Conservation (phyloP, 1,140 invertebrate genomes). For the Zaprionus lachaisei region DNA sequence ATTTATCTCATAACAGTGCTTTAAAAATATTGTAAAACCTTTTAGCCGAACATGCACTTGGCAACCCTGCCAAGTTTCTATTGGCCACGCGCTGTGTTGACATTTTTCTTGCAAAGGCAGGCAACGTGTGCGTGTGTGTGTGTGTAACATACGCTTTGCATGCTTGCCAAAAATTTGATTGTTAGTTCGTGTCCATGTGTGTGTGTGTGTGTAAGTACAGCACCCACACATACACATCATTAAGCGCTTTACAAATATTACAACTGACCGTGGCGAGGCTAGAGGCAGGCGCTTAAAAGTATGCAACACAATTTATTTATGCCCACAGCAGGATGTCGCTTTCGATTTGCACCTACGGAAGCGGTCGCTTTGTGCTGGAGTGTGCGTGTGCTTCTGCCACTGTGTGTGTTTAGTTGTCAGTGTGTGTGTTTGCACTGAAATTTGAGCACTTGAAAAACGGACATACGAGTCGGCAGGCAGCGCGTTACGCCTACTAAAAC, state of each 20-base stretch:
- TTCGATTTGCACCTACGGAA: slow-evolving; percentile 67
- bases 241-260: slow-evolving; percentile 58
- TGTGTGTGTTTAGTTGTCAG: slow-evolving; percentile 28
- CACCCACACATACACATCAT: slow-evolving; percentile 51
- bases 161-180: slow-evolving; percentile 56
- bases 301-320: slow-evolving; percentile 74
- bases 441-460: slow-evolving; percentile 54
- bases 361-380: slow-evolving; percentile 20
- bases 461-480: slow-evolving; percentile 52
- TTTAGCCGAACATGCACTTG: slow-evolving; percentile 32
- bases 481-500: slow-evolving; percentile 32
- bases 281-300: slow-evolving; percentile 55
- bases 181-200: slow-evolving; percentile 1
- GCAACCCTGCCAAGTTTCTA: slow-evolving; percentile 35
- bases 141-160: slow-evolving; percentile 30
- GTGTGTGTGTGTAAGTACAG: neutral
- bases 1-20: neutral
- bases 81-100: slow-evolving; percentile 30
- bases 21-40: slow-evolving; percentile 4
- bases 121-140: neutral
- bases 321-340: slow-evolving; percentile 61
- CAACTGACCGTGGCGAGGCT: slow-evolving; percentile 15
- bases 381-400: slow-evolving; percentile 3
- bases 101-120: slow-evolving; percentile 15
- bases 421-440: slow-evolving; percentile 50